These are phyloP conservation scores for Mormyrus iriodes DNA, from an alignment of 2,113 vertebrate genomes.

Conservation along the genomic window DNA sequence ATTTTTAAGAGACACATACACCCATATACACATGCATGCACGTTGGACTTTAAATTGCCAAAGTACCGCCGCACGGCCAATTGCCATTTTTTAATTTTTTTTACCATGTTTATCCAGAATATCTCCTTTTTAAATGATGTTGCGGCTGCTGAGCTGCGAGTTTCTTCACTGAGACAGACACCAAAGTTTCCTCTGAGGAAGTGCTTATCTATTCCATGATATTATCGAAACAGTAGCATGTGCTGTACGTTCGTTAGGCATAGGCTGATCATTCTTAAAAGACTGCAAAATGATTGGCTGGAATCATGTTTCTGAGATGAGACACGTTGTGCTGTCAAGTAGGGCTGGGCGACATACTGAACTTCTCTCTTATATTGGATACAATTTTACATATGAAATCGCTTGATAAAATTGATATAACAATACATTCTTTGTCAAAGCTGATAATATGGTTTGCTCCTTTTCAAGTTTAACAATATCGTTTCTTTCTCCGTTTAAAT, in stretches of 20 bases:
- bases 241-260: neutral
- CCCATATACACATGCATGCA: neutral
- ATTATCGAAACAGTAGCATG: neutral
- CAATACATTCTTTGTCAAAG: neutral
- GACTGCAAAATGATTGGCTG: neutral
- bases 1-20: neutral
- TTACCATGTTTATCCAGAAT: no score
- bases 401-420: neutral
- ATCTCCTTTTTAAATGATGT: no score
- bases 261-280: neutral
- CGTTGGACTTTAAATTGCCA: neutral
- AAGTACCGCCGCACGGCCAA: no score
- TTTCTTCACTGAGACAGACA: neutral
- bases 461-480: neutral
- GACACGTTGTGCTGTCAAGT: neutral
- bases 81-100: no score
- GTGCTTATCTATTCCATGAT: neutral
- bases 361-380: neutral
- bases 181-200: neutral
- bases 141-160: neutral
- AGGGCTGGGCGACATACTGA: neutral
- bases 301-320: neutral
- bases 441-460: neutral
- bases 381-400: neutral
- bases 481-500: neutral